Base-by-base conservation (phyloP, 2,888 invertebrate species). In the Caenorhabditis zanzibari region DNA sequence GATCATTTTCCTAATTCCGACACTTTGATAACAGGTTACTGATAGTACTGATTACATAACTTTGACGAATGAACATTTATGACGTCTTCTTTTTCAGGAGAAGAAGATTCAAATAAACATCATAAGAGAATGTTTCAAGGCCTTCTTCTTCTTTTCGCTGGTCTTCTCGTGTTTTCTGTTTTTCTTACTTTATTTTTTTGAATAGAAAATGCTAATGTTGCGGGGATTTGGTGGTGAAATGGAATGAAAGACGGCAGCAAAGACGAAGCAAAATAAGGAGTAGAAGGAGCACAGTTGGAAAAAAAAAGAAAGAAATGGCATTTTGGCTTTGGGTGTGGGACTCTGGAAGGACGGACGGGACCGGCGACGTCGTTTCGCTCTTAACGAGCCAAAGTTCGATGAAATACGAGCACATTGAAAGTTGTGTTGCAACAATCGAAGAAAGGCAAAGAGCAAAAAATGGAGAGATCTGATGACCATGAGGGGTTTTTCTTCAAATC, bases 331-430 rank as follows among this genome's bases (percentile, higher is more conserved):
- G 66, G 38, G 35, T 54, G 54, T 66, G 56, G 74, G 64, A 74
- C 63, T 41, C 41, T 32, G 54, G 69, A 64, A 63, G 44, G 28
- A 16, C 49, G 38, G 56, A 47, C 26, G 28, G 19, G 5, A 28
- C 47, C 12, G n/a, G 6, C 66, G 69, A 77, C 76, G 76, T 77
- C 76, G 76, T 77, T 77, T 77, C 32, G 59, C 69, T 69, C 76
- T 77, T 77, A 77, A 77, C 76, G 76, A 77, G 76, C 61, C 76
- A 69, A 77, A 77, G 76, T 77, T 77, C 76, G 76, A 77, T 77
- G 76, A 77, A 77, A 77, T 77, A 69, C 76, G 76, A 77, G 76
- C 76, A 56, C 64, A 56, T 52, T 41, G 63, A 63, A 54, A 35
- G 54, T 54, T 54, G 63, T 52, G 63, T 52, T 64, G 74, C 74